Base-by-base conservation (phyloP, 2,888 invertebrate genomes). In the Epistrophella euchroma region DNA sequence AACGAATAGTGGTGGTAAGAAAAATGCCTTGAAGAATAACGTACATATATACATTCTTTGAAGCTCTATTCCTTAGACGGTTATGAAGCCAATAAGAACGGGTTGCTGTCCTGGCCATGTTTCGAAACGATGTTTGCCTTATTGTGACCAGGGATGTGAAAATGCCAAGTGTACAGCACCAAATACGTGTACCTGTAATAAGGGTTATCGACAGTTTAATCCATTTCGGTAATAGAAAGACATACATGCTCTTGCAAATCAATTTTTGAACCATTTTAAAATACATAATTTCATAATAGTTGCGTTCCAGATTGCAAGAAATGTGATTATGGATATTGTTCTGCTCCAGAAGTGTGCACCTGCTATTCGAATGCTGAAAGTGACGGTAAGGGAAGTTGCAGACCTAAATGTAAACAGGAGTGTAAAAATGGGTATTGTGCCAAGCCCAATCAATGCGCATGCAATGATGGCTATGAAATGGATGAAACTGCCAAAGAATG, bases 381-480 rank as follows among this genome's bases (percentile, higher is more conserved):
- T 13, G 78, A 75, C 40, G 78, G 32, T 0, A 88, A 82, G 15
- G 89, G 90, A 0, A 55, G 87, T n/a, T 92, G 91, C 37, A 55
- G 88, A 32, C 91, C 92, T 0, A 35, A 89, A 4, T 93, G 93
- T 75, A 47, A 72, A 0, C 60, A 84, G 4, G 88, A 88, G 15
- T 93, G 93, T 62, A 71, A 79, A 0, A 91, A 92, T 82, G 92
- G 92, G 4, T 74, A 55, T 2, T 93, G 93, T 82, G 72, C 90
- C 0, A 92, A 93, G 0, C 94, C 95, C 0, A 94, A 94, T 84
- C 90, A 92, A 0, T 96, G 96, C 89, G 91, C 90, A 10, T 96
- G 95, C 88, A 91, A 92, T n/a, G 88, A 91, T 9, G 95, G 95
- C 0, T 95, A 92, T 88, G 89, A 90, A 3, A 92, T 2, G 91